Conservation (phyloP, 2,888 invertebrate species). For the Drosophila glabriapex region DNA sequence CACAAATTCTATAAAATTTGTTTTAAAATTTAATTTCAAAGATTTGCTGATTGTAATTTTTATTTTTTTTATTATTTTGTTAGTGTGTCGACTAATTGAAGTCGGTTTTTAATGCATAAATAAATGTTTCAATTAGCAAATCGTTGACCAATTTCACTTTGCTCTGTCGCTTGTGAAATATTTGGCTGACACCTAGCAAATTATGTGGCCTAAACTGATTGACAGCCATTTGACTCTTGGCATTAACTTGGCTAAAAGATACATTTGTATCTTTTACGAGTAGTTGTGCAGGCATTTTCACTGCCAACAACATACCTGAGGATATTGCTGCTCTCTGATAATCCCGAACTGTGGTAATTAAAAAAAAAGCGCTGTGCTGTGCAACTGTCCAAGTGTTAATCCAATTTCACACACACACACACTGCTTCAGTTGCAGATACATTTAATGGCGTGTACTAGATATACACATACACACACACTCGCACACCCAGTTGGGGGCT, state of each 20-base stretch:
- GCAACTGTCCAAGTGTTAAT: constrained; percentile 72
- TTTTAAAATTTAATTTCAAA: neutral
- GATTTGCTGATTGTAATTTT: neutral
- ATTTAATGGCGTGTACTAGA: constrained; percentile 26
- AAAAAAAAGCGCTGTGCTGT: constrained; percentile 65
- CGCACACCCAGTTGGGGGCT: constrained; percentile 10
- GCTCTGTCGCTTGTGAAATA: neutral
- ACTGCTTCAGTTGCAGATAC: constrained; percentile 41
- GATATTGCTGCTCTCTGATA: constrained; percentile 33
- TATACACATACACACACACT: neutral
- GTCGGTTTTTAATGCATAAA: neutral
- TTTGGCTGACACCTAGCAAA: constrained; percentile 12
- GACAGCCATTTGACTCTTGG: constrained; percentile 22
- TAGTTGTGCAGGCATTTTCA: constrained; percentile 19
- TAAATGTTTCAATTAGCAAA: neutral
- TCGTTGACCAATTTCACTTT: neutral
- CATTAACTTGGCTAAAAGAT: constrained; percentile 20
- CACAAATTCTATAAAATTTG: neutral
- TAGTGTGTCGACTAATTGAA: neutral
- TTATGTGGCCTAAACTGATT: constrained; percentile 21
- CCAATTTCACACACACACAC: constrained; percentile 67
- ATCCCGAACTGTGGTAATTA: constrained; percentile 65
- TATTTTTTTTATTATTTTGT: neutral
- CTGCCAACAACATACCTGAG: constrained; percentile 41
- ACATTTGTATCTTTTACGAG: constrained; percentile 37